Evolutionary conservation across 2,797 vertebrate species (phyloP).

Genomic region (Pterois miles): DNA sequence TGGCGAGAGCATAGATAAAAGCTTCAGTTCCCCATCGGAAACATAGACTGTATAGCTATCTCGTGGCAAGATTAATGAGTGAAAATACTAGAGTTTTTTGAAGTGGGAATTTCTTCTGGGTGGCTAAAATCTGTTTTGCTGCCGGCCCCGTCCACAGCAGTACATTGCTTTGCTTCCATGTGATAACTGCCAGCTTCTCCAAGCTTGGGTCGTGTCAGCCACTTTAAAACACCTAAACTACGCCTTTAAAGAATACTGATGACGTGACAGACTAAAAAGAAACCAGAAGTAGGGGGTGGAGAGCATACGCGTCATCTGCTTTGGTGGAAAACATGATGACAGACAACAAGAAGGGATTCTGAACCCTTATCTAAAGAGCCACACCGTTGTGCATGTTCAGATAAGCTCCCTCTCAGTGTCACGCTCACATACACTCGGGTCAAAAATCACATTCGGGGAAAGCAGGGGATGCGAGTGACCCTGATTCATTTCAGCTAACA

Average conservation of each 20-base stretch:
- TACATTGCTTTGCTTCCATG: no score
- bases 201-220: no score
- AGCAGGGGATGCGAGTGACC: conserved; percentile 5
- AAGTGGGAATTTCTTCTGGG: no score
- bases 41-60: no score
- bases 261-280: neutral
- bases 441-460: conserved; percentile 27
- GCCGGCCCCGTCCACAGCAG: no score
- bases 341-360: neutral
- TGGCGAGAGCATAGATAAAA: no score
- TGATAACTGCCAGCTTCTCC: no score
- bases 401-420: conserved; percentile 36
- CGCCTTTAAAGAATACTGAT: neutral
- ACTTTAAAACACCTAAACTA: no score
- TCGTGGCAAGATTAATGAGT: no score
- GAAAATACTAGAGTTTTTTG: no score
- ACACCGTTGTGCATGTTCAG: conserved; percentile 26
- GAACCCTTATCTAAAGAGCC: conserved; percentile 38
- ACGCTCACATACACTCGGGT: conserved; percentile 9
- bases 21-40: no score
- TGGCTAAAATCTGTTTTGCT: no score
- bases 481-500: conserved; percentile 22
- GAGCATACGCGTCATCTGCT: neutral
- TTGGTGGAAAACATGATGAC: neutral
- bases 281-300: neutral